Conservation (phyloP, 2,113 vertebrate genomes). For the Caranx melampygus region DNA sequence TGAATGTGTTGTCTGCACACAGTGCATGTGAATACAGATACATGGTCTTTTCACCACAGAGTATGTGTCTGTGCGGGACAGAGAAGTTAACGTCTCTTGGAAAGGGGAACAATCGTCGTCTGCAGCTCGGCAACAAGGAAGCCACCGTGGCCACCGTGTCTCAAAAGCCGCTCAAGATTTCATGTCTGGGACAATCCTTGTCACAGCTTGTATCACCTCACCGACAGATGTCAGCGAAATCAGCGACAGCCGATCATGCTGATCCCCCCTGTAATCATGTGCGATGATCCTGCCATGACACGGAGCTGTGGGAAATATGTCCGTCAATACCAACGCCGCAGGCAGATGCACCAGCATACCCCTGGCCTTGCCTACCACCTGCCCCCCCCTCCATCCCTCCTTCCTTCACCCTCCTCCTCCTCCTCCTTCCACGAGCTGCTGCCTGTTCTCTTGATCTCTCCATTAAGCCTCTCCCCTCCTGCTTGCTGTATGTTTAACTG, state of each 20-base stretch:
- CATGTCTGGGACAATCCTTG: constrained; percentile 88
- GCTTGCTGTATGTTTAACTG: constrained; percentile 17
- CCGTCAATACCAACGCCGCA: constrained; percentile 54
- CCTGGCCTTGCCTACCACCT: constrained; percentile 55
- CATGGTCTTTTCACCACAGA: background rate
- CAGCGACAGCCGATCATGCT: constrained; percentile 92
- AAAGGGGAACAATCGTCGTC: background rate
- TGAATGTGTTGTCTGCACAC: no score
- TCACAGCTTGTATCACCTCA: constrained; percentile 90
- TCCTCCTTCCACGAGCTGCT: constrained; percentile 21
- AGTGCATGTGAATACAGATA: background rate
- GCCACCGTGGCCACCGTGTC: constrained; percentile 61
- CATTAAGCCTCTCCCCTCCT: constrained; percentile 43
- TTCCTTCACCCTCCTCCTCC: background rate
- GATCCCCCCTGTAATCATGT: constrained; percentile 88
- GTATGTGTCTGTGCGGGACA: no score
- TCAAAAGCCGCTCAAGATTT: constrained; percentile 83
- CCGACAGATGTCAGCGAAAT: constrained; percentile 95
- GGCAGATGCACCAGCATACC: constrained; percentile 67
- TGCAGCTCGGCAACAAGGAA: background rate
- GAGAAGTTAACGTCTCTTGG: no score
- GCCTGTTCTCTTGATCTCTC: constrained; percentile 49
- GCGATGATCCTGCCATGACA: constrained; percentile 84
- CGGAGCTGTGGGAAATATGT: constrained; percentile 81
- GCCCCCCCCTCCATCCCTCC: constrained; percentile 16